Base-by-base conservation (phyloP, 2,888 invertebrate species). In the Minunthozetes semirufus region DNA sequence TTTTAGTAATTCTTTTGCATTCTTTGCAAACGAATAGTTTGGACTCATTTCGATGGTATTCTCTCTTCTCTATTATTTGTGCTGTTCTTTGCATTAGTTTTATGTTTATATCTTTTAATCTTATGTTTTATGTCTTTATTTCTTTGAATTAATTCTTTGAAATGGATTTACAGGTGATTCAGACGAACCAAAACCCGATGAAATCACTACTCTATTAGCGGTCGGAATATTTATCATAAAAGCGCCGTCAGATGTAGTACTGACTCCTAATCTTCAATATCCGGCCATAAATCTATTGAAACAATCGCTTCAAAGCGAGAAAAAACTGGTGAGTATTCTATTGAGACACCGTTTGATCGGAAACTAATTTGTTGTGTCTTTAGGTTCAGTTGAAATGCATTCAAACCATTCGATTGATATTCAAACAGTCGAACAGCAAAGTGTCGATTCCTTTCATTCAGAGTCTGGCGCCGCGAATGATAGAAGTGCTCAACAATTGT, bases 251-350 rank as follows among this genome's bases (percentile, higher is more conserved):
- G 87, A 89, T 79, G 89, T 91, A 15, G 88, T 90, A 15, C 86
- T 88, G 42, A 89, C 91, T 46, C 90, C 92, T 15, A 90, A 92
- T 80, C 84, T 96, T 73, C 91, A 93, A 82, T 93, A 92, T 83
- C 93, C 94, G 0, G 93, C 93, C 81, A 91, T 96, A 80, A 93
- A 94, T 85, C 90, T 94, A 81, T 94, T 94, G 84, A 87, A 92
- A 50, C 91, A 92, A 81, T 91, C 93, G 80, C 83, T 85, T 80
- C 82, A 83, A 77, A 80, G 81, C 53, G 75, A 78, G 48, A 77
- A 77, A 74, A 61, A 74, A 38, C 11, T 42, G 15, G 77, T 77
- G 33, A 61, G 66, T 76, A 53, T 22, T 46, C 0, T 3, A 4
- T 3, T 68, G n/a, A 22, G 1, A 9, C 13, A 33, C 13, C 4